phyloP scores from a whole-genome alignment of 1,140 invertebrate genomes.

The Oedothorax gibbosus region DNA sequence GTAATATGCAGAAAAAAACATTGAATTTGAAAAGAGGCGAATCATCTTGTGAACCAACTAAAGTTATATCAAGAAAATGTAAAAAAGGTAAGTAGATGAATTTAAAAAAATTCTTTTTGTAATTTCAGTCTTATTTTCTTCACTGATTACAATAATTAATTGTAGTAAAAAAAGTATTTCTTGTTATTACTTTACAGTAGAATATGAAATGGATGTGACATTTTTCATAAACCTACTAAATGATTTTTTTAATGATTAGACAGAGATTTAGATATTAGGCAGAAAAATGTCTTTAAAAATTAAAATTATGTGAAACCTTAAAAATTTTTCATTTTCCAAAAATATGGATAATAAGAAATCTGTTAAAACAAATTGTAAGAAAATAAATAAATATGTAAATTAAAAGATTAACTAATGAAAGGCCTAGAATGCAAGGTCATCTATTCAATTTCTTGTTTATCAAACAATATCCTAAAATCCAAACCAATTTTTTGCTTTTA shows the following conservation, averaged over 20 bases:
- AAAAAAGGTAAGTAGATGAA: slow-evolving; percentile 79
- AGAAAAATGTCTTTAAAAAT: no score
- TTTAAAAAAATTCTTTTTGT: background rate
- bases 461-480: no score
- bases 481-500: no score
- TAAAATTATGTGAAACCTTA: no score
- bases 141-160: background rate
- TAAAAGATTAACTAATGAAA: no score
- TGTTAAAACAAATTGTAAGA: no score
- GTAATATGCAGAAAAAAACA: slow-evolving; percentile 82
- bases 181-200: background rate
- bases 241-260: background rate
- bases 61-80: slow-evolving; percentile 90
- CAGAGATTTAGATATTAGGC: no score
- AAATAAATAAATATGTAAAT: no score
- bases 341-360: no score
- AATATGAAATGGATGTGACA: background rate
- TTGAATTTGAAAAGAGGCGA: slow-evolving; percentile 87
- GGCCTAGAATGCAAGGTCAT: no score
- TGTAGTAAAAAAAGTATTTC: background rate
- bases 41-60: slow-evolving; percentile 80
- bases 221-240: background rate
- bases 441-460: no score
- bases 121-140: background rate
- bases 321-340: no score